These are phyloP conservation scores for Salpingus planirostris DNA, from an alignment of 2,888 invertebrate genomes.

Conservation along the genomic window DNA sequence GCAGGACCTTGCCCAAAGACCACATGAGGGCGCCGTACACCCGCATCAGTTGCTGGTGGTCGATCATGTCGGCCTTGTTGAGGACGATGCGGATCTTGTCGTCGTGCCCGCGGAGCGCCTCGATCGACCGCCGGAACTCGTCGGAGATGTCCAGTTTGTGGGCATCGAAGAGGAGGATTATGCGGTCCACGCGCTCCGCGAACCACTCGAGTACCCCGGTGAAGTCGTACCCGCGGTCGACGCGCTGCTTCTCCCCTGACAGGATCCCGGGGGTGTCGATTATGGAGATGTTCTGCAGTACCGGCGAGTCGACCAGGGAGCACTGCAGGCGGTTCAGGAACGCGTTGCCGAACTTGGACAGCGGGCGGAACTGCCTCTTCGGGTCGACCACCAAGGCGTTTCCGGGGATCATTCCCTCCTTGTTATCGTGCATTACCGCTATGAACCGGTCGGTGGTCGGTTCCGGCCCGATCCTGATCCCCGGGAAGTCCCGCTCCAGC, in stretches of 20 bases:
- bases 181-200: slow-evolving; percentile 95
- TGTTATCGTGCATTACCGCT: slow-evolving; percentile 90
- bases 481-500: slow-evolving; percentile 92
- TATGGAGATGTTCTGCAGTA: slow-evolving; percentile 89
- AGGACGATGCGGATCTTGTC: slow-evolving; percentile 97
- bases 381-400: slow-evolving; percentile 99
- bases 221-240: slow-evolving; percentile 91
- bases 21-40: slow-evolving; percentile 99
- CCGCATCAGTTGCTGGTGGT: slow-evolving; percentile 96
- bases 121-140: slow-evolving; percentile 94
- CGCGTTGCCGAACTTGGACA: slow-evolving; percentile 97
- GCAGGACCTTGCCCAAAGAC: slow-evolving; percentile 95
- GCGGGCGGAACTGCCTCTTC: slow-evolving; percentile 89
- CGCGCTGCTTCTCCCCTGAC: slow-evolving; percentile 93
- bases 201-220: slow-evolving; percentile 99
- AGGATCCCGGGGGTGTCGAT: slow-evolving; percentile 94
- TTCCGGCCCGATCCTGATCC: slow-evolving; percentile 96
- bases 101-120: slow-evolving; percentile 89
- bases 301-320: slow-evolving; percentile 82
- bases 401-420: slow-evolving; percentile 81
- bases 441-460: slow-evolving; percentile 98
- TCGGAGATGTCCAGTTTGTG: slow-evolving; percentile 99
- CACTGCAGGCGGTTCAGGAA: slow-evolving; percentile 97
- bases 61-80: slow-evolving; percentile 98
- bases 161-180: slow-evolving; percentile 94